phyloP scores from a whole-genome alignment of 2,888 invertebrate species.

The Vesta saturnalis region DNA sequence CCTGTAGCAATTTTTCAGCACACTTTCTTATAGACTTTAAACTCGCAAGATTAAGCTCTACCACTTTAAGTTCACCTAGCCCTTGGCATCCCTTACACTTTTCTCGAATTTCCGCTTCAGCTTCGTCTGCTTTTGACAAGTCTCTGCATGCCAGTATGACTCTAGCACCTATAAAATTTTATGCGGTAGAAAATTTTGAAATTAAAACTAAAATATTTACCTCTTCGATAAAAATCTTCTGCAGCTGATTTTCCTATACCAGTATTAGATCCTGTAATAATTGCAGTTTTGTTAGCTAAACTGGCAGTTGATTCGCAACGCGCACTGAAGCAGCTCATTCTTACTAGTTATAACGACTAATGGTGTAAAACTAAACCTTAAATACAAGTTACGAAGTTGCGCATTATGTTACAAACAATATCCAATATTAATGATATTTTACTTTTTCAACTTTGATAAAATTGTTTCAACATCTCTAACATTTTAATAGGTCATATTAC shows the following conservation, averaged over 20 bases:
- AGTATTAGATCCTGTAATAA: conserved; percentile 9
- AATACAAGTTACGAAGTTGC: no score
- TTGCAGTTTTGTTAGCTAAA: not conserved
- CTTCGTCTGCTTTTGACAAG: conserved; percentile 63
- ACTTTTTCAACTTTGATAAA: no score
- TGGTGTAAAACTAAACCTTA: no score
- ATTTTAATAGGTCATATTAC: no score
- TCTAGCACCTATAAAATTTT: conserved; percentile 28
- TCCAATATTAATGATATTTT: no score
- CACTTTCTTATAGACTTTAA: conserved; percentile 61
- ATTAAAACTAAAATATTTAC: not conserved
- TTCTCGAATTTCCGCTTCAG: conserved; percentile 64
- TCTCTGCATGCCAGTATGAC: conserved; percentile 67
- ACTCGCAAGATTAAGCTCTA: conserved; percentile 60
- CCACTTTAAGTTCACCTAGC: conserved; percentile 60
- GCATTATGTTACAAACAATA: no score
- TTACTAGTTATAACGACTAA: no score
- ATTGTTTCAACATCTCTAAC: no score
- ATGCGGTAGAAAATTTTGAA: not conserved
- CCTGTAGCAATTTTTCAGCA: conserved; percentile 58
- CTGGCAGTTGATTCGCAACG: not conserved
- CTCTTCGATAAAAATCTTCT: conserved; percentile 8
- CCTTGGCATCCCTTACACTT: conserved; percentile 51
- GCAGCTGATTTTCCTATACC: conserved; percentile 1
- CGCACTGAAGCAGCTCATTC: not conserved